A percentile compares a stretch with the other conserved stretches of the same genome.
phyloP scores from a whole-genome alignment of 2,888 invertebrate genomes.

The Lamproptera curius region DNA sequence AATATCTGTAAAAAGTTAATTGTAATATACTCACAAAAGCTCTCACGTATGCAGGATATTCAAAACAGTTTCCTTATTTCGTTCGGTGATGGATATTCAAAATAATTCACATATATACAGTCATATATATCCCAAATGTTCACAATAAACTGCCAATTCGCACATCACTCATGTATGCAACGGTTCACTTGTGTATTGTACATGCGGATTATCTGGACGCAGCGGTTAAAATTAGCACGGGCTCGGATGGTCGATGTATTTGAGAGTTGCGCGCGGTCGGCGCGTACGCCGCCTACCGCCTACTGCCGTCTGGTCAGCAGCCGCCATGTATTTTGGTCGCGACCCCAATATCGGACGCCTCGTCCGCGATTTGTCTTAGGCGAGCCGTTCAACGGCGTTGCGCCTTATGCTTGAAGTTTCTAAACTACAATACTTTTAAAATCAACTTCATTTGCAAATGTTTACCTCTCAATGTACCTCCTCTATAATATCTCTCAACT shows the following conservation, averaged over 20 bases:
- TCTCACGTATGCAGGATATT: conserved; percentile 43
- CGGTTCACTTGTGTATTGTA: conserved; percentile 59
- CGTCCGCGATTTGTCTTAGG: conserved; percentile 72
- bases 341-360: conserved; percentile 71
- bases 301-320: conserved; percentile 64
- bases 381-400: conserved; percentile 63
- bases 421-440: no score
- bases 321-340: conserved; percentile 73
- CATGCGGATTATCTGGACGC: conserved; percentile 67
- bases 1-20: conserved; percentile 59
- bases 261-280: conserved; percentile 64
- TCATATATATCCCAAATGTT: conserved; percentile 43
- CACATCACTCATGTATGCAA: conserved; percentile 53
- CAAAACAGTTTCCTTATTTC: conserved; percentile 52
- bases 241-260: conserved; percentile 59
- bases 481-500: no score
- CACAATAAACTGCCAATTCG: conserved; percentile 44
- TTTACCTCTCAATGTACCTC: no score
- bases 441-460: no score
- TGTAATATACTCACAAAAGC: conserved; percentile 62
- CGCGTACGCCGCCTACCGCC: conserved; percentile 67
- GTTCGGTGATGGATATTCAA: conserved; percentile 30
- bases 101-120: conserved; percentile 30
- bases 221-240: conserved; percentile 73
- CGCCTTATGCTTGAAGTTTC: no score